Evolutionary conservation across 2,113 vertebrate genomes (phyloP).

Genomic region (Malaclemys terrapin): DNA sequence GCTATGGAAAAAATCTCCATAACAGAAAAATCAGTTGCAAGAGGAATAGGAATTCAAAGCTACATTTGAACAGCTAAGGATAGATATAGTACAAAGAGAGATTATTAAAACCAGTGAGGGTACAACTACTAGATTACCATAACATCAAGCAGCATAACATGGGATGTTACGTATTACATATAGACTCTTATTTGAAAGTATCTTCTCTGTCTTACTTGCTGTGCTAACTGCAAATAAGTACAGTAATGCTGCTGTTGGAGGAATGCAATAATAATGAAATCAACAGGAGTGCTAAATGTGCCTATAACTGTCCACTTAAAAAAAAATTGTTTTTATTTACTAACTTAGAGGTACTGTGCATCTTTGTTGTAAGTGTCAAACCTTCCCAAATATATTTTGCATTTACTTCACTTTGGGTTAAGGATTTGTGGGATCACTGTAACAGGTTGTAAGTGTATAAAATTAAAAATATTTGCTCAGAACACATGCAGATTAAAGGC

Average conservation of each 20-base stretch:
- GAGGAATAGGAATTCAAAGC: too few relatives aligned
- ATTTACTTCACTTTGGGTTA: background rate
- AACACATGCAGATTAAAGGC: background rate
- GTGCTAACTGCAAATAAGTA: background rate
- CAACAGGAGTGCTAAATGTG: background rate
- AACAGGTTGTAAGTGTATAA: background rate
- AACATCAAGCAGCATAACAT: background rate
- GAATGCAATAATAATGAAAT: background rate
- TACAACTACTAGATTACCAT: background rate
- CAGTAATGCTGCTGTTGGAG: background rate
- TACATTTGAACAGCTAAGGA: too few relatives aligned
- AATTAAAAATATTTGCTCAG: background rate
- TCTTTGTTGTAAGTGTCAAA: background rate
- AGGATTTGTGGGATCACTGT: background rate
- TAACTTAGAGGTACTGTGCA: background rate
- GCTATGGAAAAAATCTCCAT: background rate
- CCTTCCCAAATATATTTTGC: background rate
- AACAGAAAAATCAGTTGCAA: background rate
- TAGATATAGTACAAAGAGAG: background rate
- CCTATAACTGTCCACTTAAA: background rate
- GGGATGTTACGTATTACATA: background rate
- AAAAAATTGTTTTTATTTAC: background rate
- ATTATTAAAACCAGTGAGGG: background rate
- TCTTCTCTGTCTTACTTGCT: background rate
- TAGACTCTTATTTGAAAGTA: background rate